Base-by-base conservation (phyloP, 2,797 vertebrate species). In the Pangasius mekongensis region DNA sequence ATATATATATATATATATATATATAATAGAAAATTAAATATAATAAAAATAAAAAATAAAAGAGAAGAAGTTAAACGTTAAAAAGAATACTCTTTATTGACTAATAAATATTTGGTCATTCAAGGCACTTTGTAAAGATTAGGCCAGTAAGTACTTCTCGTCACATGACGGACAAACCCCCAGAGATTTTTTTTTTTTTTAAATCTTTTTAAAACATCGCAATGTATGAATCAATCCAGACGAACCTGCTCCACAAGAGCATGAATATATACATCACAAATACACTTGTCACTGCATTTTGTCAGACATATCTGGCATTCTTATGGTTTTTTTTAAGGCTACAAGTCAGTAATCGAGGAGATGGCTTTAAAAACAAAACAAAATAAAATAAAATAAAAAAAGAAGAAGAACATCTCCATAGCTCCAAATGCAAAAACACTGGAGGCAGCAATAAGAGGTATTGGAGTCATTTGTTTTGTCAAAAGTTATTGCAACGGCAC, bases 121-220 rank as follows among this genome's bases (percentile, higher is more conserved):
- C 85, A 95, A 96, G 95, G 95, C 95, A 96, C 95, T 94, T 91
- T 93, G 27, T 56, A 81, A 86, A 89, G 88, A 90, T 90, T 88
- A 91, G 92, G 92, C 91, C 89, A 93, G 91, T 96, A 96, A 96
- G 95, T 95, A 96, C 95, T 95, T 94, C 93, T 91, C 87, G 92
- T 94, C 94, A 92, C 86, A 91, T 92, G 93, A 85, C 89, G 86
- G 89, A 92, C 90, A 92, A 85, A 84, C 88, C 90, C 88, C 66
- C 81, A 85, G 66, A 82, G 78, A 85, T 71, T 60, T 71, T 43
- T 43, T 43, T 43, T 49, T 49, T 49, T 56, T 56, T 56, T 56
- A 43, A 43, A 43, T 43, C 6, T 7, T 43, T 47, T 47, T 47
- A 47, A 18, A 18, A 80, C 62, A 69, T 62, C 24, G 43, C 67